Percentiles rank a stretch among this genome's conserved stretches.
Evolutionary conservation across 2,888 invertebrate genomes (phyloP).

Genomic region (Coremacera marginata): DNA sequence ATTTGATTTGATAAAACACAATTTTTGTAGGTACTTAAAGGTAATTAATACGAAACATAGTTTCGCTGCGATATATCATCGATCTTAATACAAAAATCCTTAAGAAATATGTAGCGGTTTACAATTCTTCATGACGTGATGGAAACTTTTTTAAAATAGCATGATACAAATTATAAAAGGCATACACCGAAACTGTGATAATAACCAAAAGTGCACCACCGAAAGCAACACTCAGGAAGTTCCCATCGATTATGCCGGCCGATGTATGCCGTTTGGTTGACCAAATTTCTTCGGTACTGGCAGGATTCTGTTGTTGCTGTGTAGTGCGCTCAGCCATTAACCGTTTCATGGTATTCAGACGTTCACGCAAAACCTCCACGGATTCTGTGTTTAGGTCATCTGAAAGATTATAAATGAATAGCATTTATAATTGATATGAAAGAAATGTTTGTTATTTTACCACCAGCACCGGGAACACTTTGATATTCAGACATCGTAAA

Average conservation of each 20-base stretch:
- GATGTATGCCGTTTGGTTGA: slow-evolving; percentile 66
- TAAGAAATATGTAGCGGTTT: slow-evolving; percentile 59
- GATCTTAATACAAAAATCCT: no score
- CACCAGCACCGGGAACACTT: slow-evolving; percentile 7
- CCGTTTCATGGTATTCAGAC: slow-evolving; percentile 83
- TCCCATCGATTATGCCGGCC: slow-evolving; percentile 79
- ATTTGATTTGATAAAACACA: no score
- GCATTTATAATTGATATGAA: no score
- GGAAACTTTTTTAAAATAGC: slow-evolving; percentile 88
- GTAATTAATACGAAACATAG: no score
- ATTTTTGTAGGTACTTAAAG: no score
- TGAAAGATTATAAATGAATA: slow-evolving; percentile 38
- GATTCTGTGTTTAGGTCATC: slow-evolving; percentile 74
- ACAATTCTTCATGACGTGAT: slow-evolving; percentile 83
- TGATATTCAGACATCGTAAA: slow-evolving; percentile 27
- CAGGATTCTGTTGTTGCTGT: slow-evolving; percentile 67
- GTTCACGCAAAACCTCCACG: slow-evolving; percentile 83
- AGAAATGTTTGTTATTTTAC: neutral
- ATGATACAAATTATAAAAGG: slow-evolving; percentile 85
- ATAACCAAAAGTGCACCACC: slow-evolving; percentile 83
- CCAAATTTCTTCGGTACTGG: slow-evolving; percentile 67
- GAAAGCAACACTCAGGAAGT: slow-evolving; percentile 86
- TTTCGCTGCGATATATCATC: no score
- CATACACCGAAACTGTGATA: slow-evolving; percentile 84
- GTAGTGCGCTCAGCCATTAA: slow-evolving; percentile 81